phyloP scores from a whole-genome alignment of 2,113 vertebrate genomes.

The Ptyas mucosa region DNA sequence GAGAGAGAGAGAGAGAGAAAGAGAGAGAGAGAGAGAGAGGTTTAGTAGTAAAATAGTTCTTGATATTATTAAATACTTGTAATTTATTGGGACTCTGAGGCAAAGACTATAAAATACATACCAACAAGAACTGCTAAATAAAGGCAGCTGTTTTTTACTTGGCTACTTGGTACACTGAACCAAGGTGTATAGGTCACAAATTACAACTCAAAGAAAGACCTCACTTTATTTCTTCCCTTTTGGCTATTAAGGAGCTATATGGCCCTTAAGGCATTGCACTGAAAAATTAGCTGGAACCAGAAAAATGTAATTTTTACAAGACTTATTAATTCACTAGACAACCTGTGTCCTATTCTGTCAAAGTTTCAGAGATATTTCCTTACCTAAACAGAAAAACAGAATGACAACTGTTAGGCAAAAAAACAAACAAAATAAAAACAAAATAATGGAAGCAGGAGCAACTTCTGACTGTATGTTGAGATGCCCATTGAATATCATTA shows the following conservation, averaged over 20 bases:
- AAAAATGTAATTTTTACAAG: slow-evolving; percentile 72
- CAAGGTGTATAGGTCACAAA: slow-evolving; percentile 39
- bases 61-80: slow-evolving; percentile 10
- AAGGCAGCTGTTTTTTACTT: slow-evolving; percentile 36
- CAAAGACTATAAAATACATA: slow-evolving; percentile 15
- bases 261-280: slow-evolving; percentile 41
- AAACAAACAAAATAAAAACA: background rate
- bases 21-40: no score
- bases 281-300: slow-evolving; percentile 57
- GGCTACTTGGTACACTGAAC: slow-evolving; percentile 39
- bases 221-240: background rate
- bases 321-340: slow-evolving; percentile 59
- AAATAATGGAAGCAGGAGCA: background rate
- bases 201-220: slow-evolving; percentile 27
- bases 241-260: slow-evolving; percentile 44
- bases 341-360: background rate
- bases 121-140: slow-evolving; percentile 3
- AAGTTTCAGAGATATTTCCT: background rate
- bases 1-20: no score
- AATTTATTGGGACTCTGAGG: background rate
- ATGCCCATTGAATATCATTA: background rate
- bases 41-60: background rate
- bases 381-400: background rate
- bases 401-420: background rate
- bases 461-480: background rate